Percentiles rank a stretch among this genome's conserved stretches.
Conservation (phyloP, 2,797 vertebrate species). For the Poeciliopsis paucimaculata region DNA sequence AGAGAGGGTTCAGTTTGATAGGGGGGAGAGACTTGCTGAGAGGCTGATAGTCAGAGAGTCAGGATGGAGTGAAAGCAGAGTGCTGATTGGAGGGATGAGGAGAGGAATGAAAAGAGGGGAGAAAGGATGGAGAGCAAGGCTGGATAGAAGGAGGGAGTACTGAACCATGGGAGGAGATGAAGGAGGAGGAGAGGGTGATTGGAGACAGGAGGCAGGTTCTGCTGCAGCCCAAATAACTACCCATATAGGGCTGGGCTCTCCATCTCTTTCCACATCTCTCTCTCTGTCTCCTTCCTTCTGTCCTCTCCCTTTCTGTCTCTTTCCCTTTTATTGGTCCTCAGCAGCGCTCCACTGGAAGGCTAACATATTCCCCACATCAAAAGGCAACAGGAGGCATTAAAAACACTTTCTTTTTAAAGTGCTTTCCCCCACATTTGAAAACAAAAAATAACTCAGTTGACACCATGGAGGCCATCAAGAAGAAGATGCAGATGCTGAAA, state of each 20-base stretch:
- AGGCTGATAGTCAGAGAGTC: conserved; percentile 53
- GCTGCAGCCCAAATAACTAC: conserved; percentile 82
- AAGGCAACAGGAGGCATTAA: conserved; percentile 10
- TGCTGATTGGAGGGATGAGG: conserved; percentile 40
- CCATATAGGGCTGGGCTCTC: conserved; percentile 74
- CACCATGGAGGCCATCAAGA: conserved; percentile 97
- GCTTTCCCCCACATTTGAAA: conserved; percentile 31
- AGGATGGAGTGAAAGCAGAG: conserved; percentile 55
- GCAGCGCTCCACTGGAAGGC: conserved; percentile 20
- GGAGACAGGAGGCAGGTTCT: conserved; percentile 76
- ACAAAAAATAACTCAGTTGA: conserved; percentile 15
- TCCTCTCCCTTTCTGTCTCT: conserved; percentile 44
- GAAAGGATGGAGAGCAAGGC: conserved; percentile 42
- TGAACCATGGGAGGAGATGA: conserved; percentile 33
- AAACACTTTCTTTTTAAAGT: conserved; percentile 23
- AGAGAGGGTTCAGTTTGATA: conserved; percentile 74
- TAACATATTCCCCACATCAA: conserved; percentile 36
- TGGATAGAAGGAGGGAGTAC: conserved; percentile 27
- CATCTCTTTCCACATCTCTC: conserved; percentile 60
- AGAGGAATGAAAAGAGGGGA: conserved; percentile 38
- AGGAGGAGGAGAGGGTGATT: conserved; percentile 53
- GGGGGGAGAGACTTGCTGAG: conserved; percentile 51
- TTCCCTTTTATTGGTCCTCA: conserved; percentile 32
- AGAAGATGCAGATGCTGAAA: conserved; percentile 98
- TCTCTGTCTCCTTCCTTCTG: conserved; percentile 54